These are phyloP conservation scores for Leptopterna dolabrata DNA, from an alignment of 2,888 invertebrate genomes.

Conservation along the genomic window DNA sequence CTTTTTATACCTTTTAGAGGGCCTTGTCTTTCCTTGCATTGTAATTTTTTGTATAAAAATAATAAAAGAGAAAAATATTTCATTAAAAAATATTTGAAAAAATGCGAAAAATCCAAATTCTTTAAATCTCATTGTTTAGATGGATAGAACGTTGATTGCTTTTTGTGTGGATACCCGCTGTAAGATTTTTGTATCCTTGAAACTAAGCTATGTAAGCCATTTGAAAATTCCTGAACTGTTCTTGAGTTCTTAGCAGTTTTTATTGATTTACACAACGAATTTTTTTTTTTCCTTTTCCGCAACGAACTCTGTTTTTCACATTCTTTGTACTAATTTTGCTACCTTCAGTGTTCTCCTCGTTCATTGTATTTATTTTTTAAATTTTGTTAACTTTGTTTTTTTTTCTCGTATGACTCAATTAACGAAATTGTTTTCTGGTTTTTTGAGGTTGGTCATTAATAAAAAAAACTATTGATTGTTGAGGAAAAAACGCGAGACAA, in stretches of 20 bases:
- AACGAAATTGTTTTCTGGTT: neutral
- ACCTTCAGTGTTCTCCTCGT: neutral
- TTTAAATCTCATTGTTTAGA: constrained; percentile 62
- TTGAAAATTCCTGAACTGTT: neutral
- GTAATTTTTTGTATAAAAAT: constrained; percentile 53
- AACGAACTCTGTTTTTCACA: neutral
- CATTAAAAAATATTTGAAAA: neutral
- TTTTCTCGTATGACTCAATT: neutral
- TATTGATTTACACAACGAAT: constrained; percentile 52
- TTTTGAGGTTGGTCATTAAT: neutral
- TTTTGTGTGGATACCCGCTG: constrained; percentile 58
- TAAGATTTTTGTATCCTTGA: constrained; percentile 40
- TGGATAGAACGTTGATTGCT: constrained; percentile 58
- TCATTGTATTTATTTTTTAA: neutral
- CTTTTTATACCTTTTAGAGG: constrained; percentile 57
- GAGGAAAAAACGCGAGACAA: constrained; percentile 31
- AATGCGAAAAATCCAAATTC: constrained; percentile 34
- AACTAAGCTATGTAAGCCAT: constrained; percentile 47
- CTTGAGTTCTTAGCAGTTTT: constrained; percentile 13
- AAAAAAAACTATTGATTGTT: constrained; percentile 34
- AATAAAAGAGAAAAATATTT: constrained; percentile 41
- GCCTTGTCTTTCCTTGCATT: constrained; percentile 56
- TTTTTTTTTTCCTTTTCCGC: constrained; percentile 40
- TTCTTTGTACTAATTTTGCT: neutral
- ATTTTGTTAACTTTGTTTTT: neutral